These are phyloP conservation scores for Stegodyphus mimosarum DNA, from an alignment of 1,140 invertebrate species.

Conservation along the genomic window DNA sequence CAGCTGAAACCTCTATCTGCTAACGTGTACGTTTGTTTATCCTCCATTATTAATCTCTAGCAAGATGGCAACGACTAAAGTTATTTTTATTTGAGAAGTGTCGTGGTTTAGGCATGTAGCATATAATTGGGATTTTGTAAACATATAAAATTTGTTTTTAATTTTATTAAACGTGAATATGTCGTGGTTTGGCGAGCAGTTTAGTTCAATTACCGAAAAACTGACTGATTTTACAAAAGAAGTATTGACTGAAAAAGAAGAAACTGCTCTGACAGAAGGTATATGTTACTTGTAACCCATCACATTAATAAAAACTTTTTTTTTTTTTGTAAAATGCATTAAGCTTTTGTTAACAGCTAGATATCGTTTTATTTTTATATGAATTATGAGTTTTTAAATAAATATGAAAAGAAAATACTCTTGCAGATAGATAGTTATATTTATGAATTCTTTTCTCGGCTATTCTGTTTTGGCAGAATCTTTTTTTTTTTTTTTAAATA, in stretches of 20 bases:
- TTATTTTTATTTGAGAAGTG: no score
- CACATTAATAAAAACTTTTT: not conserved
- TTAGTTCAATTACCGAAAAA: constrained; percentile 43
- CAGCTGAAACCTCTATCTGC: no score
- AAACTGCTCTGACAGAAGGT: constrained; percentile 16
- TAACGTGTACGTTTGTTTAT: no score
- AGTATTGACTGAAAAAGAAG: constrained; percentile 14
- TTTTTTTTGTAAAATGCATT: constrained; percentile 62
- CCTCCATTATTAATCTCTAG: no score
- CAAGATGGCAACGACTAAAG: no score
- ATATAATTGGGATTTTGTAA: no score
- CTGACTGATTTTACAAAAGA: constrained; percentile 44
- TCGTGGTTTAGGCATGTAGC: no score
- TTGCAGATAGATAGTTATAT: no score
- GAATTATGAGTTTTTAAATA: constrained; percentile 55
- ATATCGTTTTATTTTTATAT: constrained; percentile 64
- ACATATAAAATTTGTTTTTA: no score
- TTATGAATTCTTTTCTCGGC: not conserved
- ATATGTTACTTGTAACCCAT: not conserved
- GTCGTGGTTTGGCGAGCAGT: constrained; percentile 55
- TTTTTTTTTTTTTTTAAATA: no score
- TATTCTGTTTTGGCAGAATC: not conserved
- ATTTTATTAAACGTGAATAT: not conserved
- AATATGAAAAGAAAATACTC: constrained; percentile 48
- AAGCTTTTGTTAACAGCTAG: constrained; percentile 64